phyloP scores from a whole-genome alignment of 2,797 vertebrate genomes.

The Hippopotamyrus pictus region DNA sequence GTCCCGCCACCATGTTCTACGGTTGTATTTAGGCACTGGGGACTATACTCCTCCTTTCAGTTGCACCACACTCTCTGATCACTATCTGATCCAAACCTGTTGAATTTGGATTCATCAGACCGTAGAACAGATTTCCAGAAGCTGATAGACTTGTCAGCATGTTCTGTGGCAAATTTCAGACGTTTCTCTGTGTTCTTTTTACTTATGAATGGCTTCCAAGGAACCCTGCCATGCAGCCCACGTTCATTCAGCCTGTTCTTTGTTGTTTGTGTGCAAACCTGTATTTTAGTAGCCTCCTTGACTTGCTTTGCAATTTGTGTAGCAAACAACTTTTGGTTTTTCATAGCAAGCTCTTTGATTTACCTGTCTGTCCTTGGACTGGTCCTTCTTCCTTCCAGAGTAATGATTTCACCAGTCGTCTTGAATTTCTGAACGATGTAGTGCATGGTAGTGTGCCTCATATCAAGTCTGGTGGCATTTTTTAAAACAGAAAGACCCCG shows the following conservation, averaged over 20 bases:
- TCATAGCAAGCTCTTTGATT: too few species aligned
- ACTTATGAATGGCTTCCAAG: background rate
- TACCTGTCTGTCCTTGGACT: too few species aligned
- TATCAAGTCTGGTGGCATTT: too few species aligned
- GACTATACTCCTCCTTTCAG: background rate
- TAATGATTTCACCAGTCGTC: too few species aligned
- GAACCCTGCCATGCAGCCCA: background rate
- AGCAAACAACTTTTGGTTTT: too few species aligned
- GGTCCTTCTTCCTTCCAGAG: too few species aligned
- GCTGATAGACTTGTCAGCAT: background rate
- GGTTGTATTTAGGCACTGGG: background rate
- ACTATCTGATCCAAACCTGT: background rate
- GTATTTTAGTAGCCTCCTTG: background rate
- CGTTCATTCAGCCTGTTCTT: background rate
- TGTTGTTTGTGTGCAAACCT: background rate
- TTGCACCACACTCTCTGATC: background rate
- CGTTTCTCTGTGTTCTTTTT: background rate
- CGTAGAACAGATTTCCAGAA: background rate
- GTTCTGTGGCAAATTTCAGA: background rate
- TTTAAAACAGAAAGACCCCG: too few species aligned
- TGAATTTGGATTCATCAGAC: background rate
- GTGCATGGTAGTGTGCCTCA: too few species aligned
- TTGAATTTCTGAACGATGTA: too few species aligned
- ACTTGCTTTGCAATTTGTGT: too few species aligned
- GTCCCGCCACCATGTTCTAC: background rate